Conservation (phyloP, 1,140 invertebrate species). For the Pseudachorutes palmiensis region DNA sequence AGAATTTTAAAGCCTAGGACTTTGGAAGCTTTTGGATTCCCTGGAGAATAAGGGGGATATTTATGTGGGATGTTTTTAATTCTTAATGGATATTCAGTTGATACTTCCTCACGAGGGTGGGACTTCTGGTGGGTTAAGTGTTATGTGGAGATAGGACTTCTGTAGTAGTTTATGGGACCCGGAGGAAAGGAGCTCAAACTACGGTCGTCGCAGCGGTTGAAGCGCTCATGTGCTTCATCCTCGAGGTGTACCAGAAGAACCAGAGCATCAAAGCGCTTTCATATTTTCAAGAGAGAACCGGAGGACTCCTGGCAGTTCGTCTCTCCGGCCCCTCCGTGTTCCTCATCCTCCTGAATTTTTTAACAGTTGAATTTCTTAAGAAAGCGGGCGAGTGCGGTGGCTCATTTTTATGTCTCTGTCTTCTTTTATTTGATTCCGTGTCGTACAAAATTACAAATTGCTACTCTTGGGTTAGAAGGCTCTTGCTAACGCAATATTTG, state of each 20-base stretch:
- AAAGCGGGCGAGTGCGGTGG: slow-evolving; percentile 15
- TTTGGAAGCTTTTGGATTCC: slow-evolving; percentile 20
- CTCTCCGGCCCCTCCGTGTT: background rate
- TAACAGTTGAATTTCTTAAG: slow-evolving; percentile 33
- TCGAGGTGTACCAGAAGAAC: no score
- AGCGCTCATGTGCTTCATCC: no score
- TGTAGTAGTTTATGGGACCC: slow-evolving; percentile 37
- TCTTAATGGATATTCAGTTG: slow-evolving; percentile 38
- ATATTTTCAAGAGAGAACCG: background rate
- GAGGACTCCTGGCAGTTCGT: background rate
- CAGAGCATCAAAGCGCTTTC: background rate
- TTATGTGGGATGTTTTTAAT: slow-evolving; percentile 38
- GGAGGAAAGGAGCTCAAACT: slow-evolving; percentile 9
- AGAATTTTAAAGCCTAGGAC: background rate
- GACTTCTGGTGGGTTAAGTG: background rate
- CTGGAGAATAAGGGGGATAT: slow-evolving; percentile 29
- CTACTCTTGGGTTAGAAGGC: no score
- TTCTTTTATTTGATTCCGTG: background rate
- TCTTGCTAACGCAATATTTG: no score
- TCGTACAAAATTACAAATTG: background rate
- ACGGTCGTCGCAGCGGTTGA: background rate
- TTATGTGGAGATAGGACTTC: slow-evolving; percentile 12
- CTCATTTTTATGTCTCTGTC: background rate
- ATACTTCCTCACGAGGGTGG: background rate
- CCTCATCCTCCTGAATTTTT: slow-evolving; percentile 30